Conservation (phyloP, 92 coral and sea anemone species). For the Siderastrea radians region DNA sequence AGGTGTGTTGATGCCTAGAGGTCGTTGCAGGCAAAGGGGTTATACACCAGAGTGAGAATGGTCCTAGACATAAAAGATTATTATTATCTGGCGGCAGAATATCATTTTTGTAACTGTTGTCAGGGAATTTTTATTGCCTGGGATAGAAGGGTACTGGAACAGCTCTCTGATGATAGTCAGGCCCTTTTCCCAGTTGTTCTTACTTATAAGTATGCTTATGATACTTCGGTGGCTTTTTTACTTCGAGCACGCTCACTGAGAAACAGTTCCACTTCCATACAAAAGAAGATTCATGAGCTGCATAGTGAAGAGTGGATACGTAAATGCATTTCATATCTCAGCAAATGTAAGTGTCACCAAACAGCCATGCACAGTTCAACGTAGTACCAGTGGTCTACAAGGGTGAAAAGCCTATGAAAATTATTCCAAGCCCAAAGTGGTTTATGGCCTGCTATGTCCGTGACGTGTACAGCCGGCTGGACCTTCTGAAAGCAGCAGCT, state of each 20-base stretch:
- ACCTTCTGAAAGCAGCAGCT: not conserved
- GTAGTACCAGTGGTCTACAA: not conserved
- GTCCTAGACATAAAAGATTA: conserved; percentile 68
- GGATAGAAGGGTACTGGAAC: conserved; percentile 51
- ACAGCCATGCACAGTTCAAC: not conserved
- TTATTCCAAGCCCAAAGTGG: not conserved
- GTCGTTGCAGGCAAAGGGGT: conserved; percentile 55
- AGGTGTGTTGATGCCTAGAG: conserved; percentile 1
- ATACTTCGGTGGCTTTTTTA: conserved; percentile 40
- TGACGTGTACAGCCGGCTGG: not conserved
- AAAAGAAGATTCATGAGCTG: conserved; percentile 51
- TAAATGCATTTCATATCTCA: conserved; percentile 39
- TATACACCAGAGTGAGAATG: conserved; percentile 51
- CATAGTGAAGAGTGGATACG: conserved; percentile 73
- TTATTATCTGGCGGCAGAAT: conserved; percentile 61
- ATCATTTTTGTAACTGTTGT: conserved; percentile 50
- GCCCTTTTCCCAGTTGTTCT: conserved; percentile 36
- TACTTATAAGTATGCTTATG: conserved; percentile 53
- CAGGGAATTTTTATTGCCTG: conserved; percentile 63
- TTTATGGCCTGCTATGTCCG: not conserved
- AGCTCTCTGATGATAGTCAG: conserved; percentile 29
- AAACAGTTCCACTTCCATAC: conserved; percentile 52
- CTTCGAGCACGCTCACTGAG: conserved; percentile 57
- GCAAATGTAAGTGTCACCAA: conserved; percentile 39
- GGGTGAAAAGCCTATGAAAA: not conserved